Conservation (phyloP, 2,888 invertebrate genomes). For the Empis livida region DNA sequence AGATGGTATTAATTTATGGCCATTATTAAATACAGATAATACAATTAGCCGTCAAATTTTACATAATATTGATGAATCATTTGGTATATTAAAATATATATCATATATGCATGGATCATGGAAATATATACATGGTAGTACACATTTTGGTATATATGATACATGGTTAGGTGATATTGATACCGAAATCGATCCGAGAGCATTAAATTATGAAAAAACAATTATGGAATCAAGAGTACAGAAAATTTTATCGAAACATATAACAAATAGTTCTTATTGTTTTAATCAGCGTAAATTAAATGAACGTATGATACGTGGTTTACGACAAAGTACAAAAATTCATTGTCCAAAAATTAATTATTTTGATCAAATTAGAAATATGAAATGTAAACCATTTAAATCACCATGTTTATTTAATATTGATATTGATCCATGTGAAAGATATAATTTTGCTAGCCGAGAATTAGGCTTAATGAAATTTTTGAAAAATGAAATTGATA, state of each 20-base stretch:
- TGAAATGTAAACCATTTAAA: constrained; percentile 22
- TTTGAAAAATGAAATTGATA: constrained; percentile 38
- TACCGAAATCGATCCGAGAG: constrained; percentile 11
- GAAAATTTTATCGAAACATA: constrained; percentile 5
- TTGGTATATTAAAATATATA: constrained; percentile 31
- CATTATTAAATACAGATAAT: constrained; percentile 41
- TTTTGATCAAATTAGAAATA: constrained; percentile 5
- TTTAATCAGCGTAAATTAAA: constrained; percentile 11
- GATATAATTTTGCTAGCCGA: constrained; percentile 25
- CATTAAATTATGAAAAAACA: constrained; percentile 9
- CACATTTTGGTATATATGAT: constrained; percentile 13
- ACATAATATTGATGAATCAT: constrained; percentile 55
- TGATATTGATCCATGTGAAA: constrained; percentile 41
- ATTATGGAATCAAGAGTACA: constrained; percentile 11
- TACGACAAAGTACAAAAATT: constrained; percentile 21
- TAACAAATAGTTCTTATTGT: not conserved
- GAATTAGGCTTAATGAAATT: constrained; percentile 20
- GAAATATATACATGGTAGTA: constrained; percentile 19
- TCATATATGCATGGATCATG: constrained; percentile 14
- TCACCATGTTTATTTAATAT: constrained; percentile 40
- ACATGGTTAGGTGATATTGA: constrained; percentile 14
- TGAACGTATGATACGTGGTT: constrained; percentile 15
- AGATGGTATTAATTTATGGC: constrained; percentile 59
- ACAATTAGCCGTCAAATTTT: constrained; percentile 35
- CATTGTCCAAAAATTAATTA: constrained; percentile 16